Evolutionary conservation across 2,888 invertebrate genomes (phyloP), one percentile per base, ranked within the genome.

Genomic region (Silvanus unidentatus): DNA sequence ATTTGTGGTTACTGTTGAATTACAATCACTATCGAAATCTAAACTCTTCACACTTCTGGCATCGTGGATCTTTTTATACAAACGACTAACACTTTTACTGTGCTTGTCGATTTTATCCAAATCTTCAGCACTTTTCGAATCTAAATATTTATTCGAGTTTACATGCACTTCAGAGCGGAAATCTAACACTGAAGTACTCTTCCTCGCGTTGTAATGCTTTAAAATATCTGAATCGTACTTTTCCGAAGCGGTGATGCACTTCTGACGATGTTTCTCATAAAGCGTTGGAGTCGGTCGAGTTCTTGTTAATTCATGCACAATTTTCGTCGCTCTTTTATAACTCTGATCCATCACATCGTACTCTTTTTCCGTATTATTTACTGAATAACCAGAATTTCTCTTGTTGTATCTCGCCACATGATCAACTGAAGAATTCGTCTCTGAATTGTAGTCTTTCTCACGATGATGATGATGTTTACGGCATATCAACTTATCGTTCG

Each of bases 21-120:
- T 70, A 44, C 64, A 64, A 60, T 88, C 88, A n/a, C 84, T 85
- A 63, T 88, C 87, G 55, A 87, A 84, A 62, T 88, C 88, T 6
- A 86, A 73, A 0, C 87, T 85, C 56, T 84, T 84, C 0, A 84
- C 81, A 63, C 83, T 84, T 39, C 84, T 69, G 6, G 75, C 73
- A 59, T 78, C 76, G 13, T 75, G 62, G 5, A 64, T 54, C 52
- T 62, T 67, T 43, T 62, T 64, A 43, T 64, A 63, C 16, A 61
- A 27, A 46, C 62, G 50, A 37, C 58, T 49, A 38, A 50, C 32
- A 30, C 50, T 73, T 72, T 59, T 72, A 72, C 60, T 72, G 52
- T 54, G 45, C 73, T 59, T 72, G 71, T 63, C 59, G 68, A 55
- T 57, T 70, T 75, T 45, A 70, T 71, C 57, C 71, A 69, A 34